Evolutionary conservation across 2,113 vertebrate species (phyloP).

Genomic region (Myiozetetes cayanensis): DNA sequence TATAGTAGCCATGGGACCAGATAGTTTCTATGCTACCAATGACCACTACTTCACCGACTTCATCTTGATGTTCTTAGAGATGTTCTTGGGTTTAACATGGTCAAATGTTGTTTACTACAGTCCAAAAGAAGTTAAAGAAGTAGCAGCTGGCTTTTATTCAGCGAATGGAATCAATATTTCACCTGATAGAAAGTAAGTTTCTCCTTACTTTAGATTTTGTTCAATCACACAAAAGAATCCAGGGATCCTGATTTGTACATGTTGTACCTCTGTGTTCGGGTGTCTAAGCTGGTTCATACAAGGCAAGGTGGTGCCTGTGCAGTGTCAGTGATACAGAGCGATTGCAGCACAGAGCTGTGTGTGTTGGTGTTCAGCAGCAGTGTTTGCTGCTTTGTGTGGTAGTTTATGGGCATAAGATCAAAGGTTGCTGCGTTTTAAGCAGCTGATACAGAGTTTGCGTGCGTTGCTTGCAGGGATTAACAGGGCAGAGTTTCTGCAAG

Average conservation of each 20-base stretch:
- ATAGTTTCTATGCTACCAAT: conserved; percentile 93
- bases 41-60: conserved; percentile 81
- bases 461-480: not conserved
- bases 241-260: fast-evolving
- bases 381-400: not conserved
- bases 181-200: conserved; percentile 81
- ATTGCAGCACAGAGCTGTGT: not conserved
- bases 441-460: not conserved
- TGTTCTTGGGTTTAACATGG: conserved; percentile 77
- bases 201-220: not conserved
- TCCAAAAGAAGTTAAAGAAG: conserved; percentile 83
- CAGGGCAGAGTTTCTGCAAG: not conserved
- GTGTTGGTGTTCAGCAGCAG: fast-evolving
- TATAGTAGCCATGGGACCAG: conserved; percentile 83
- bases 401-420: not conserved
- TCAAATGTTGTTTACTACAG: conserved; percentile 87
- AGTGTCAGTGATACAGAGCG: not conserved
- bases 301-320: not conserved
- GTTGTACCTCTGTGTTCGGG: not conserved
- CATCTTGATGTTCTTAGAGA: conserved; percentile 68
- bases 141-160: conserved; percentile 79
- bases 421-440: not conserved
- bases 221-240: not conserved
- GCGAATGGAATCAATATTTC: conserved; percentile 92
- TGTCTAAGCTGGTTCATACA: not conserved